phyloP scores from a whole-genome alignment of 2,797 vertebrate genomes.

The Bucorvus abyssinicus region DNA sequence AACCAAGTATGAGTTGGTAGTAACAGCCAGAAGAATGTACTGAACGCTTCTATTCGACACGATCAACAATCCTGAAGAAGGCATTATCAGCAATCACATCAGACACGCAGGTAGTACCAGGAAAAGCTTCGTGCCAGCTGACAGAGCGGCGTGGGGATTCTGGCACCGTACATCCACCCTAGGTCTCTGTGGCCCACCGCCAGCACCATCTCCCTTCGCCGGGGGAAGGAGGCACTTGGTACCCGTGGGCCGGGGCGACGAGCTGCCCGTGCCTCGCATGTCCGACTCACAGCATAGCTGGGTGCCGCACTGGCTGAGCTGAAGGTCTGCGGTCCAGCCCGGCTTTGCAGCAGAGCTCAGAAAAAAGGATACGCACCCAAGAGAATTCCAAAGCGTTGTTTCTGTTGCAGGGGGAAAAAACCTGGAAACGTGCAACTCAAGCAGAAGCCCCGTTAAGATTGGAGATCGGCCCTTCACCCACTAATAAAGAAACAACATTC shows the following conservation, averaged over 20 bases:
- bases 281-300: neutral
- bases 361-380: neutral
- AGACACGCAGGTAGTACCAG: neutral
- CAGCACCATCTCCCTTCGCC: accelerated
- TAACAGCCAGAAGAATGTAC: neutral
- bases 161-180: neutral
- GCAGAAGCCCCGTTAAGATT: neutral
- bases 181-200: neutral
- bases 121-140: neutral
- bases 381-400: neutral
- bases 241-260: neutral
- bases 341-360: neutral
- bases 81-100: neutral
- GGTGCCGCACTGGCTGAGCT: neutral
- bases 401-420: neutral
- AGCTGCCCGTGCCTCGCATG: neutral
- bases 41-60: neutral
- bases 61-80: neutral
- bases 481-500: neutral
- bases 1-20: neutral
- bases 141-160: neutral
- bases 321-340: neutral
- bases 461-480: neutral
- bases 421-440: neutral
- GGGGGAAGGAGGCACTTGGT: neutral